Conservation (phyloP, 2,797 vertebrate genomes). For the Picus viridis region DNA sequence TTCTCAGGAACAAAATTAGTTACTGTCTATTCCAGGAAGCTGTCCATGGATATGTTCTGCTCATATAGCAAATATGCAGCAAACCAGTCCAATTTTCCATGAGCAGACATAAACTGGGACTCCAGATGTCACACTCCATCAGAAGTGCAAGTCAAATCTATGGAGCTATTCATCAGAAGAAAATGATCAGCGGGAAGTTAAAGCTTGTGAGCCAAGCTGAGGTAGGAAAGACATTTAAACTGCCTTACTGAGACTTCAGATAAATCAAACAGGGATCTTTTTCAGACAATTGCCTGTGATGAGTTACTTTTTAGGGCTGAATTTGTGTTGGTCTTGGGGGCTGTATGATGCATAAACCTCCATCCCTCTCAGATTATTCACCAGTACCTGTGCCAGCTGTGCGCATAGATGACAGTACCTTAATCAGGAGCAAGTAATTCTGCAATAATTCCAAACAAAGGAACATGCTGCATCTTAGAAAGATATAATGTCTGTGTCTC, state of each 20-base stretch:
- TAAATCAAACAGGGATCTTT: neutral
- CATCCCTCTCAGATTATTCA: neutral
- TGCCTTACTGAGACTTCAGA: neutral
- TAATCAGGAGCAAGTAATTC: neutral
- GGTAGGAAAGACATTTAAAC: neutral
- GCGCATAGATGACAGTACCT: neutral
- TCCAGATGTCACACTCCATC: neutral
- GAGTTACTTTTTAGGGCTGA: neutral
- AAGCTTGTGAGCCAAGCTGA: neutral
- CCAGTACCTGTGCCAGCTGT: neutral
- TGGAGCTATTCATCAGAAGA: neutral
- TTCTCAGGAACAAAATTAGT: neutral
- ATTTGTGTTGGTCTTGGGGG: neutral
- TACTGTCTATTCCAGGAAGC: neutral
- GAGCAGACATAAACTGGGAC: neutral
- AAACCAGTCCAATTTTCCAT: neutral
- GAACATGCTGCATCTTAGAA: neutral
- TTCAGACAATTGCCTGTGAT: neutral
- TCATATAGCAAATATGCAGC: neutral
- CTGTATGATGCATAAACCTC: neutral
- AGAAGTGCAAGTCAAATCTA: neutral
- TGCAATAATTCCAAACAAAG: neutral
- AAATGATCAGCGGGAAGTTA: neutral
- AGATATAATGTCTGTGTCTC: neutral
- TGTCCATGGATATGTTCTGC: neutral